Base-by-base conservation (phyloP, 2,113 vertebrate genomes). In the Tetrax tetrax region DNA sequence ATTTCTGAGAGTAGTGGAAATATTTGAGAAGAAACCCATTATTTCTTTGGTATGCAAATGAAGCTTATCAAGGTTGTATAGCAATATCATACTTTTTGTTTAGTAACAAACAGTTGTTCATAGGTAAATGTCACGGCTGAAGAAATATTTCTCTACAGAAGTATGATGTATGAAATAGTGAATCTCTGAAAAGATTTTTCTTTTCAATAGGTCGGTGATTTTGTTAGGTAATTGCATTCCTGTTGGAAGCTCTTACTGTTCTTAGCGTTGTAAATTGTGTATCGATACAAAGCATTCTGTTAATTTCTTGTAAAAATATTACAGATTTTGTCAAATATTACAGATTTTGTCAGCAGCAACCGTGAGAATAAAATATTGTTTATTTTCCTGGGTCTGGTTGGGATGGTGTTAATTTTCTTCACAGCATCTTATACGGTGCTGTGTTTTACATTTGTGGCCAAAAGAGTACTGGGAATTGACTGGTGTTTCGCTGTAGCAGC, bases 401-500 rank as follows among this genome's bases (percentile, higher is more conserved):
- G 38, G 45, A 29, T 47, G 23, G 28, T 60, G n/a, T 61, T 48
- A 35, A 18, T 41, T 56, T 77, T 57, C 72, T 78, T 63, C 12
- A 10, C 17, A 71, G 48, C 15, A 70, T 25, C 22, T 57, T 35
- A 37, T 54, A 38, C 8, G 24, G 35, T 27, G n/a, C n/a, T 35
- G 20, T 27, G 35, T 77, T 59, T 38, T 13, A 14, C 12, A 4
- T 28, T 20, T 43, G 22, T 27, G 27, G 65, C 27, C 72, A 43
- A 23, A 37, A 6, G 17, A 28, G 50, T 12, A 9, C 7, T 37
- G 25, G 35, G 28, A 37, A 11, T 4, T 7, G 7, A 28, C 3
- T 5, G 8, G 15, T 37, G 56, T 4, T 35, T 31, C 1, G 3
- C 20, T 54, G 2, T 4, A 47, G 65, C 2, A 63, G 22, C 56